Evolutionary conservation across 2,888 invertebrate genomes (phyloP), one percentile per base, ranked within the genome.

Genomic region (Lasioglossum lativentre): DNA sequence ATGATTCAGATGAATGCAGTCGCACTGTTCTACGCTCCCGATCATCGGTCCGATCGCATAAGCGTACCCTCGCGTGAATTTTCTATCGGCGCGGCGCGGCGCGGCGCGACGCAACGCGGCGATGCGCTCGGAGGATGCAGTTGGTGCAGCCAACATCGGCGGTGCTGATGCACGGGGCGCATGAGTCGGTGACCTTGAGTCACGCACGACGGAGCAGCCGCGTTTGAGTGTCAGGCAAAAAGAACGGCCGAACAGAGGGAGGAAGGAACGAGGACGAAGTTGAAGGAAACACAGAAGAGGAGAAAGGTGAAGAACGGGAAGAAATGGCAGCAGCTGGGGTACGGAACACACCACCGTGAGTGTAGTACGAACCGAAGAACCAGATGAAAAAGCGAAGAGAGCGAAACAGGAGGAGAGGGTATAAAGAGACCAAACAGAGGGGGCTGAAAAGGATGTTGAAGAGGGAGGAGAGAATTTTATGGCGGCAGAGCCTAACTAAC

Each of bases 161-260:
- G 66, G 2, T 8, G 71, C 47, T n/a, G n/a, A n/a, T n/a, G n/a
- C n/a, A n/a, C n/a, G n/a, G 73, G 83, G 66, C 82, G 84, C 82
- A 83, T 80, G 83, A 89, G 88, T 86, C 88, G 88, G 86, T 89
- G 90, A 91, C 92, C 92, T 92, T 91, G 91, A 92, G 90, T 92
- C 92, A 92, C 91, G 92, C 91, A 92, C 86, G 88, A 82, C 78
- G 85, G 74, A 89, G 86, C 90, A 86, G 77, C 74, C 75, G n/a
- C 85, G 86, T 85, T 80, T 71, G 87, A 82, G 85, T 71, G 81
- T 75, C 45, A 75, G 77, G 78, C 42, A 81, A 86, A 86, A 83
- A 75, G 78, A 82, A 78, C 63, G 74, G 27, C 23, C 38, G 75
- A 68, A 82, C 68, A 40, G 70, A 45, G 47, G 81, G 75, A 77